phyloP scores from a whole-genome alignment of 1,140 invertebrate species.

The Cydia strobilella region DNA sequence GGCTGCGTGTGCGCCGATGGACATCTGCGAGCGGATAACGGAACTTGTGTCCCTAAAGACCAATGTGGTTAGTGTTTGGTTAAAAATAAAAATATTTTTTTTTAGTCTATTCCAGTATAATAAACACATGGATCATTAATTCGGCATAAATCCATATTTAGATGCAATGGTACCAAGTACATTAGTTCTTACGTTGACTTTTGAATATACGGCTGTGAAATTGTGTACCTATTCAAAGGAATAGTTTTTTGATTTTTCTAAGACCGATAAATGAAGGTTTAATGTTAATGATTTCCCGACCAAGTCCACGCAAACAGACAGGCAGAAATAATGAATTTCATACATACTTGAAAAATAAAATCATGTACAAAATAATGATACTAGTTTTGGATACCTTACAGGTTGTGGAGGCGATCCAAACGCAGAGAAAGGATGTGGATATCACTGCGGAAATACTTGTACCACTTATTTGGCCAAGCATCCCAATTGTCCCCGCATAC shows the following conservation, averaged over 20 bases:
- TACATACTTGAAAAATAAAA: background rate
- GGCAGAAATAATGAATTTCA: background rate
- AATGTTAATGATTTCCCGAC: too few species aligned
- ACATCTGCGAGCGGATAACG: slow-evolving; percentile 32
- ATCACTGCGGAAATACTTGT: slow-evolving; percentile 43
- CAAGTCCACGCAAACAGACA: too few species aligned
- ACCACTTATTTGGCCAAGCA: slow-evolving; percentile 35
- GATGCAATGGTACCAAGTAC: too few species aligned
- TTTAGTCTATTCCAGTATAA: background rate
- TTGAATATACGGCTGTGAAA: too few species aligned
- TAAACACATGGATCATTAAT: background rate
- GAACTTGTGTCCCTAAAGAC: slow-evolving; percentile 37
- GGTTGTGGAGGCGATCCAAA: slow-evolving; percentile 47
- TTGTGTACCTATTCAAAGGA: too few species aligned
- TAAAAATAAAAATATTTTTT: background rate
- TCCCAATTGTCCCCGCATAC: slow-evolving; percentile 21
- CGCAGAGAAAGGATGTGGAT: slow-evolving; percentile 45
- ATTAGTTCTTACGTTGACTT: too few species aligned
- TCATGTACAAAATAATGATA: background rate
- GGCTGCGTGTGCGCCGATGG: slow-evolving; percentile 39
- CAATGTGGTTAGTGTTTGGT: slow-evolving; percentile 35
- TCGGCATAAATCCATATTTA: too few species aligned
- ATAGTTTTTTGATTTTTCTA: too few species aligned
- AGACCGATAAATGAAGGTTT: too few species aligned
- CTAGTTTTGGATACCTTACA: background rate